Evolutionary conservation across 2,888 invertebrate genomes (phyloP), one percentile per base, ranked within the genome.

Genomic region (Heterodera filipjevi): DNA sequence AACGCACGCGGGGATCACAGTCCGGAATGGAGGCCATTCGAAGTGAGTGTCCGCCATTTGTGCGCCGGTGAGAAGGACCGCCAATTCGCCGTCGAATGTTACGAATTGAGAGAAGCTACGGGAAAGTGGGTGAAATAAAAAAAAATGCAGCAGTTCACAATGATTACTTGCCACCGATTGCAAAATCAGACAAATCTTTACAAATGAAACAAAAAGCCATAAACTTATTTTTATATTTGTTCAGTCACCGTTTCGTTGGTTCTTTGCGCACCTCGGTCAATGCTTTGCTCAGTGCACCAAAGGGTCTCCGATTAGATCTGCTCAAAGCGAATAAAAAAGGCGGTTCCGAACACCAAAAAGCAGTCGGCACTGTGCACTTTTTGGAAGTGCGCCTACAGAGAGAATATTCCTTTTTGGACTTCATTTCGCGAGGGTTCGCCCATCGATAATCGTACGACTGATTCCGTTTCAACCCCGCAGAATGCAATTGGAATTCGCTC

Each of bases 321-420:
- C 27, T 66, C 35, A 76, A 66, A 73, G 89, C 90, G 82, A 89
- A 88, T 0, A 91, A 91, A 84, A 92, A 91, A 85, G 84, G 84
- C 10, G 27, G 27, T 27, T 59, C 53, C 16, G 90, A 90, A 81
- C 86, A 86, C 64, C 91, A 92, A 86, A 90, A 90, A 81, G 89
- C 91, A 84, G 91, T 92, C 44, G 92, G 92, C 30, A 71, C 77
- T 83, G 82, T 90, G 35, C 82, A 86, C 71, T 81, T 91, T 53
- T 71, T 88, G 81, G 83, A 83, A n/a, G 87, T 85, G 64, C 82
- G 84, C 46, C 83, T 90, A n/a, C 84, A 86, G 59, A 81, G 85
- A 44, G 88, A 89, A 77, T 86, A 88, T 79, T 90, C 92, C 6
- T 92, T 92, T 86, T 87, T 92, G 80, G 92, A 92, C 85, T 92